A percentile compares a stretch with the other conserved stretches of the same genome.
Conservation (phyloP, 2,888 invertebrate species). For the Ferdinandea cuprea region DNA sequence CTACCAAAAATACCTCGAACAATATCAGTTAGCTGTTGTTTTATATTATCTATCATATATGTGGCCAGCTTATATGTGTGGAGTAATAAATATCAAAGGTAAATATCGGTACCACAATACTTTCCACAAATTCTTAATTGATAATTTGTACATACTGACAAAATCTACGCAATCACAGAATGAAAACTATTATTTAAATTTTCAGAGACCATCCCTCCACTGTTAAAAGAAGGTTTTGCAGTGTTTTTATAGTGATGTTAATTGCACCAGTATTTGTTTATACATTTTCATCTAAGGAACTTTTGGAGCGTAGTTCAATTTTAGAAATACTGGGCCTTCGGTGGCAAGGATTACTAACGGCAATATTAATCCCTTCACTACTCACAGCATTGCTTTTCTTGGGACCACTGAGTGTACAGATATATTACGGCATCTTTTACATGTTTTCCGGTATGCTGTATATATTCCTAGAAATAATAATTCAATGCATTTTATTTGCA, state of each 20-base stretch:
- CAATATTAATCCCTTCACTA: conserved; percentile 88
- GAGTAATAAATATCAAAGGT: conserved; percentile 90
- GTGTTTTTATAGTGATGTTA: conserved; percentile 92
- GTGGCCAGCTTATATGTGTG: conserved; percentile 95
- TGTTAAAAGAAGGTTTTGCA: conserved; percentile 93
- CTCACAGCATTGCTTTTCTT: conserved; percentile 92
- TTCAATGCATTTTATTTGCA: conserved; percentile 77
- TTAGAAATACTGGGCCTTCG: conserved; percentile 90
- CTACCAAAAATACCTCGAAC: conserved; percentile 83
- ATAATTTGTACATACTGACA: too few species aligned
- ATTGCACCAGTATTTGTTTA: conserved; percentile 91
- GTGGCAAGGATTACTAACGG: conserved; percentile 88
- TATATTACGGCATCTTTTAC: conserved; percentile 87
- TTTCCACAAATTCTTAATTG: too few species aligned
- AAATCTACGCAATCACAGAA: not conserved
- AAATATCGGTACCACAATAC: too few species aligned
- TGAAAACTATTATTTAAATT: too few species aligned
- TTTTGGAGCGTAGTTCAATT: conserved; percentile 86
- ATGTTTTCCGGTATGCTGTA: conserved; percentile 86
- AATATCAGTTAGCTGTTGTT: conserved; percentile 88
- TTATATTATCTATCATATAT: conserved; percentile 90
- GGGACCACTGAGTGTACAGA: conserved; percentile 91
- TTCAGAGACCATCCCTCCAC: conserved; percentile 93
- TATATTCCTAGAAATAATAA: too few species aligned
- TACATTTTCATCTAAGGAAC: conserved; percentile 87